Percentiles rank a stretch among this genome's conserved stretches.
phyloP scores from a whole-genome alignment of 2,888 invertebrate genomes.

The Noctua pronuba region DNA sequence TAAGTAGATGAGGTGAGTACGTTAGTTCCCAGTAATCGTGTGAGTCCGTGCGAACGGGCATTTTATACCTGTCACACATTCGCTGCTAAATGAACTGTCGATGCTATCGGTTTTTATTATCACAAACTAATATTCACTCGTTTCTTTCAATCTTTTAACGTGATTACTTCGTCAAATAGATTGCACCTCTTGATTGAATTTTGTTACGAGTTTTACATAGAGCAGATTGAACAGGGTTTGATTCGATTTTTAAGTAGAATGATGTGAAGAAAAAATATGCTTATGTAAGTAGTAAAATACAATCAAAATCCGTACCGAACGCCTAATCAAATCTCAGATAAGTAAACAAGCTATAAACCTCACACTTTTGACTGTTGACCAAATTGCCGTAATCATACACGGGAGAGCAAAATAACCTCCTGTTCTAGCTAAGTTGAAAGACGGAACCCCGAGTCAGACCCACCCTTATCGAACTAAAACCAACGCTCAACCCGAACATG shows the following conservation, averaged over 20 bases:
- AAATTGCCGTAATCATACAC: not conserved
- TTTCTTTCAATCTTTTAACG: slow-evolving; percentile 36
- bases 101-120: slow-evolving; percentile 60
- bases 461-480: slow-evolving; percentile 29
- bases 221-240: not conserved
- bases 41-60: slow-evolving; percentile 78
- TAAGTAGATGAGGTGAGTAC: slow-evolving; percentile 61
- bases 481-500: slow-evolving; percentile 44
- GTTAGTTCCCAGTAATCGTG: slow-evolving; percentile 76
- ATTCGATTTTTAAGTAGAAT: not conserved
- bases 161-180: slow-evolving; percentile 32
- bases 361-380: not conserved
- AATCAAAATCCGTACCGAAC: not conserved
- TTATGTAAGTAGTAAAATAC: not conserved
- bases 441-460: not conserved
- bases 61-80: slow-evolving; percentile 78
- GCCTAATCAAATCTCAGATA: not conserved
- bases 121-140: slow-evolving; percentile 49
- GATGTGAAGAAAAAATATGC: too few species aligned
- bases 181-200: slow-evolving; percentile 17
- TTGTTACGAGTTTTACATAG: not conserved
- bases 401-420: not conserved
- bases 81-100: slow-evolving; percentile 57
- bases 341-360: not conserved
- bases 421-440: slow-evolving; percentile 10